Base-by-base conservation (phyloP, 2,113 vertebrate species). In the Trachemys scripta region DNA sequence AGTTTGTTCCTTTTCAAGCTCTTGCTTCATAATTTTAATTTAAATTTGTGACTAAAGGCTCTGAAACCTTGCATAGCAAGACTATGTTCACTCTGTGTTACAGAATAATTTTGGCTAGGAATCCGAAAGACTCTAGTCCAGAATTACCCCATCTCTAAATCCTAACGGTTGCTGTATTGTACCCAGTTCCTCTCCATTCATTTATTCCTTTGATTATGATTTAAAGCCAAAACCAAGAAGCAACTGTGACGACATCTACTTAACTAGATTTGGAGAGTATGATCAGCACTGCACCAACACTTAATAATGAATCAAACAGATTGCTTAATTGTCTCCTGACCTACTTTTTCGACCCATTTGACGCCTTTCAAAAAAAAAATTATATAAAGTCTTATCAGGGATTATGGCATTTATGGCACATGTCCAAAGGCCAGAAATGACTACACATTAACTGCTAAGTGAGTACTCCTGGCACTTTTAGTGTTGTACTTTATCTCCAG, bases 11-110 rank as follows among this genome's bases (percentile, higher is more conserved):
- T 12, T n/a, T 50, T 50, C 59, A 13, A 35, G 31, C 9, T 25
- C 31, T 45, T 35, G 50, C 51, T 82, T 35, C 42, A 3, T 1
- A 10, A 42, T 1, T 20, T 10, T n/a, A 56, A 3, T 35, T 10
- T 38, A 35, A 54, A 50, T 29, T 24, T 24, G 29, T 83, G 5
- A 35, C 75, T 22, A 1, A 0, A 11, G 80, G 42, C 35, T 56
- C 86, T 4, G 42, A 17, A 16, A 27, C 0, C 2, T 2, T n/a
- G 8, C 38, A 3, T 2, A 12, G 14, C 35, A 25, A 47, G 45
- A 5, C 5, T 24, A 29, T 1, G 4, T 2, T 27, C 4, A 35
- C 56, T 14, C 56, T 0, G 25, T 1, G 13, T 5, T 4, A 0
- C 2, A 49, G 62, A 57, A 1, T 14, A 1, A 27, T 10, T 27